Evolutionary conservation across 2,797 vertebrate species (phyloP), one percentile per base, ranked within the genome.

Genomic region (Valencia hispanica): DNA sequence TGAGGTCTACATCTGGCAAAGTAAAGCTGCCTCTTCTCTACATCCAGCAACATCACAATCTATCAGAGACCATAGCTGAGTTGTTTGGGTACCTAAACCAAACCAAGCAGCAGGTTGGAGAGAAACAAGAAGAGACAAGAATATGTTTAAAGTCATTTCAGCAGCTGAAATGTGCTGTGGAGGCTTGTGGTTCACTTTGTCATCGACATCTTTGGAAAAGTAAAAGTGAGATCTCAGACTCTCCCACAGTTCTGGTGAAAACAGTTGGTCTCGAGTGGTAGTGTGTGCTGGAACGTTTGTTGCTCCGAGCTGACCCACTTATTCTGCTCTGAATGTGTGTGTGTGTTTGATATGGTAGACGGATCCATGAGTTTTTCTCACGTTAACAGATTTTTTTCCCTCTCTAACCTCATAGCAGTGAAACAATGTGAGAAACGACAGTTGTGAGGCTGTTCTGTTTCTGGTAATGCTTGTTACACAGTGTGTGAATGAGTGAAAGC

Each of bases 301-400:
- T 86, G 63, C 78, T 66, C 75, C 6, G 79, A 70, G 73, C 18
- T 91, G 90, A 89, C 91, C 90, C 87, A 90, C 4, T 90, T 92
- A 82, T 79, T 86, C 57, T 83, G 88, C 59, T 61, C 30, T 43
- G 12, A 25, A 43, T 32, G 68, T 74, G 51, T 32, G 39, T 66
- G 25, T 11, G 41, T n/a, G 66, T 77, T 51, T 72, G 59, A 68
- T 70, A 63, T 39, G 71, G 72, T 66, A 80, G 74, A 84, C 79
- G 72, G 74, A 86, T 78, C 79, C 75, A 82, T 85, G 75, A 78
- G 81, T 81, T 90, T 85, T 81, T 80, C 74, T 87, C 87, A 85
- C 74, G 43, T 88, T 80, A 87, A 80, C 82, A 86, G 69, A 86
- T 85, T 85, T 72, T 83, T 84, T 65, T 81, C n/a, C n/a, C 70